Percentiles rank a stretch among this genome's conserved stretches.
phyloP scores from a whole-genome alignment of 2,888 invertebrate species.

The Ryuthela nishihirai region DNA sequence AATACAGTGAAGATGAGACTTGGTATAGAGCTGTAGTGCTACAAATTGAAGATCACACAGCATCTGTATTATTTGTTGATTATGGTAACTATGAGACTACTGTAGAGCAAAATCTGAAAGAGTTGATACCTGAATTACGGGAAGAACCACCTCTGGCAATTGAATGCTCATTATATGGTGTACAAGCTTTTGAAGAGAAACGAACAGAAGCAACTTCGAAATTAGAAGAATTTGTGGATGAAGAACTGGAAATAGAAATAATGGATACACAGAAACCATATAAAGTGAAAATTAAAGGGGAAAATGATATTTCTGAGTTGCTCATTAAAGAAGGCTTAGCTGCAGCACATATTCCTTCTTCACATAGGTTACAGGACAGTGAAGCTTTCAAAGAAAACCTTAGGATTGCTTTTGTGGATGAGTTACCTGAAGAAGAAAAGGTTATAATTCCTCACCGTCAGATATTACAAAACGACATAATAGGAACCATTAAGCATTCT shows the following conservation, averaged over 20 bases:
- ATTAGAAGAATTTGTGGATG: constrained; percentile 17
- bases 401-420: constrained; percentile 1
- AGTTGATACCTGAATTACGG: constrained; percentile 43
- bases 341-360: not conserved
- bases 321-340: not conserved
- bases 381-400: constrained; percentile 1
- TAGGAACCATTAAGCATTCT: constrained; percentile 8
- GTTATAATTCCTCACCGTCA: not conserved
- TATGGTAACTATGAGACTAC: constrained; percentile 48
- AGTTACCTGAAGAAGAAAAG: not conserved
- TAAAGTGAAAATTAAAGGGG: constrained; percentile 2
- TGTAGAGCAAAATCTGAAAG: constrained; percentile 42
- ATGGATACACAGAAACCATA: constrained; percentile 1
- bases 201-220: constrained; percentile 13
- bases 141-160: constrained; percentile 45
- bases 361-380: not conserved
- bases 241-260: constrained; percentile 26
- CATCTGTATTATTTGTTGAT: constrained; percentile 48
- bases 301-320: not conserved
- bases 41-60: constrained; percentile 32
- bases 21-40: constrained; percentile 32
- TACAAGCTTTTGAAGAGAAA: constrained; percentile 24
- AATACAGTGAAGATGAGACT: constrained; percentile 26
- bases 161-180: constrained; percentile 43
- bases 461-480: not conserved